Percentiles rank a stretch among this genome's conserved stretches.
Conservation (phyloP, 2,888 invertebrate species). For the Erebia ligea region DNA sequence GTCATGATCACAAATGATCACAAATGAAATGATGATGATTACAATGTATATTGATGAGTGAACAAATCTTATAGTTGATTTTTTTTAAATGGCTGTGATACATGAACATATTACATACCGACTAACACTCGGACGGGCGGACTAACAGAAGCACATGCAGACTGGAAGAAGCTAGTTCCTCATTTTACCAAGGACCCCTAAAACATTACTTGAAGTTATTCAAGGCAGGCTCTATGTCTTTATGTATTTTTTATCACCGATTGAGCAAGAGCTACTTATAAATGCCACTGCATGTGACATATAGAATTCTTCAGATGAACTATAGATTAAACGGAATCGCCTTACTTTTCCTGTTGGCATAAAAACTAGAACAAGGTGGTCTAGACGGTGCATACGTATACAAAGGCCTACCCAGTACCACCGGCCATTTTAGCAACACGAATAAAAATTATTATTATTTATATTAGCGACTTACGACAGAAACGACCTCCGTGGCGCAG, state of each 20-base stretch:
- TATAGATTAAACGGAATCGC: slow-evolving; percentile 23
- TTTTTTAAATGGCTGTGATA: too few species aligned
- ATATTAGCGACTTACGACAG: not conserved
- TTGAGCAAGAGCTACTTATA: not conserved
- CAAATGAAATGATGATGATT: too few species aligned
- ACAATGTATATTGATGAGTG: not conserved
- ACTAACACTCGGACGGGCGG: too few species aligned
- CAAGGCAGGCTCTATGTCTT: not conserved
- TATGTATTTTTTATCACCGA: not conserved
- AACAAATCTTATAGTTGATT: too few species aligned
- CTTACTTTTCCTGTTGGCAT: slow-evolving; percentile 31
- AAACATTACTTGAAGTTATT: not conserved
- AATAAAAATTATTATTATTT: not conserved
- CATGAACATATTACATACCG: too few species aligned
- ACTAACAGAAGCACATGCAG: too few species aligned
- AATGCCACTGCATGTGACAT: slow-evolving; percentile 30
- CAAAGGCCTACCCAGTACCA: not conserved
- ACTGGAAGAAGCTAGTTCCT: too few species aligned
- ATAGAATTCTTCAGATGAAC: slow-evolving; percentile 31
- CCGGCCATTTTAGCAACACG: not conserved
- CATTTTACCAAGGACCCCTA: too few species aligned
- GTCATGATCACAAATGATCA: too few species aligned
- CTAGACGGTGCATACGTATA: not conserved
- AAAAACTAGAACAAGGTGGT: slow-evolving; percentile 37
- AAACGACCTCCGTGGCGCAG: too few species aligned